phyloP scores from a whole-genome alignment of 2,888 invertebrate genomes.

The Eilema sororculum region DNA sequence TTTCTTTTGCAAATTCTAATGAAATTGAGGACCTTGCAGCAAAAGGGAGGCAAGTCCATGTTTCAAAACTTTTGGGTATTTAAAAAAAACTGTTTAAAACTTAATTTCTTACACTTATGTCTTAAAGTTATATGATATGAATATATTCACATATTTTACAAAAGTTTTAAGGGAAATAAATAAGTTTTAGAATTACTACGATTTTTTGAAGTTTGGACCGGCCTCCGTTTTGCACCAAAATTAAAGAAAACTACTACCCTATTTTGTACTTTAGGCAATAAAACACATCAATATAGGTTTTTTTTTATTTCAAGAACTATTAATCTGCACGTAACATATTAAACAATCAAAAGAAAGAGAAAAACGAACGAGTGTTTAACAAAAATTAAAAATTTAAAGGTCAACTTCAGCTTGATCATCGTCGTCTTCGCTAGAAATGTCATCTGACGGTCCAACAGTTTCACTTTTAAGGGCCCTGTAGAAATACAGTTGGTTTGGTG shows the following conservation, averaged over 20 bases:
- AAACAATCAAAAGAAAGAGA: too few relatives aligned
- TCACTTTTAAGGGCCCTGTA: conserved; percentile 28
- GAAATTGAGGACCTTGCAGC: too few relatives aligned
- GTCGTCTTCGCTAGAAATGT: conserved; percentile 29
- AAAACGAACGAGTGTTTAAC: background rate
- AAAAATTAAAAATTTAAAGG: conserved; percentile 23
- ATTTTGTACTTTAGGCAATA: background rate
- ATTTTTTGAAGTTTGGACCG: background rate
- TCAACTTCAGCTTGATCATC: conserved; percentile 29
- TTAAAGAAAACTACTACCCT: background rate
- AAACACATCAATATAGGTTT: background rate
- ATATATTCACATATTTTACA: background rate
- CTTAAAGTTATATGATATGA: background rate
- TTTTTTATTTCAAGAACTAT: background rate
- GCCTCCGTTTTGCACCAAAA: background rate
- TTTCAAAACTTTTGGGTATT: background rate
- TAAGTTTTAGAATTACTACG: background rate
- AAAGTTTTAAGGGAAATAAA: conserved; percentile 3
- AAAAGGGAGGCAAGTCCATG: too few relatives aligned
- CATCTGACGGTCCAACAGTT: conserved; percentile 24
- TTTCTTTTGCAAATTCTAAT: too few relatives aligned
- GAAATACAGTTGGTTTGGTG: conserved; percentile 29
- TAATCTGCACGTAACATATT: too few relatives aligned
- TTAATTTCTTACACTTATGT: conserved; percentile 1
- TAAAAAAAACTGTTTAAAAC: background rate